phyloP scores from a whole-genome alignment of 1,140 invertebrate genomes.

The Mycetomoellerius zeteki region DNA sequence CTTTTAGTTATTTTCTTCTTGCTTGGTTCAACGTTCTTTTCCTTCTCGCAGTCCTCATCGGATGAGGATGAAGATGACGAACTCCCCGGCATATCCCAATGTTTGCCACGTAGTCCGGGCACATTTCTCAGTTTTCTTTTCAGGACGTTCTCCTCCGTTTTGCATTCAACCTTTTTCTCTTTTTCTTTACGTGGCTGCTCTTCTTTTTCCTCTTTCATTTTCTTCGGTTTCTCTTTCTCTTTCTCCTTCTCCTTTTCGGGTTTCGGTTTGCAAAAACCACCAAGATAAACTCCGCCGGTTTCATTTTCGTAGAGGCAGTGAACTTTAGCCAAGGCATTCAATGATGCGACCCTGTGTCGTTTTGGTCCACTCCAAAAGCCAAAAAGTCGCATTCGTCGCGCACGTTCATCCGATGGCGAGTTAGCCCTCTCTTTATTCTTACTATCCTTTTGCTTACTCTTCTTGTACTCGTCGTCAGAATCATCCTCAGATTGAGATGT shows the following conservation, averaged over 20 bases:
- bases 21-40: conserved; percentile 82
- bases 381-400: conserved; percentile 86
- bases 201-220: conserved; percentile 76
- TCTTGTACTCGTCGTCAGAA: conserved; percentile 73
- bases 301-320: conserved; percentile 97
- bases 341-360: conserved; percentile 93
- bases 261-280: conserved; percentile 86
- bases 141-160: conserved; percentile 76
- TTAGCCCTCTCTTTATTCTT: conserved; percentile 76
- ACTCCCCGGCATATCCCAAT: conserved; percentile 92
- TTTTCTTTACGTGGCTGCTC: conserved; percentile 71
- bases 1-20: conserved; percentile 84
- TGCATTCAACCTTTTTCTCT: conserved; percentile 79
- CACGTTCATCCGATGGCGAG: conserved; percentile 83
- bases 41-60: conserved; percentile 86
- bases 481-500: conserved; percentile 74
- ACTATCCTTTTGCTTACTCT: conserved; percentile 69
- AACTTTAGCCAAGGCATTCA: conserved; percentile 96
- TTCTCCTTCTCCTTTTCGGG: conserved; percentile 84
- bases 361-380: conserved; percentile 91
- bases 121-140: conserved; percentile 90
- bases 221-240: conserved; percentile 72
- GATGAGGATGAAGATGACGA: conserved; percentile 87
- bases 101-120: conserved; percentile 92
- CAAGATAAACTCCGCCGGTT: conserved; percentile 90